A percentile compares a stretch with the other conserved stretches of the same genome.
Evolutionary conservation across 2,888 invertebrate species (phyloP).

Genomic region (Drosophila bunnanda): DNA sequence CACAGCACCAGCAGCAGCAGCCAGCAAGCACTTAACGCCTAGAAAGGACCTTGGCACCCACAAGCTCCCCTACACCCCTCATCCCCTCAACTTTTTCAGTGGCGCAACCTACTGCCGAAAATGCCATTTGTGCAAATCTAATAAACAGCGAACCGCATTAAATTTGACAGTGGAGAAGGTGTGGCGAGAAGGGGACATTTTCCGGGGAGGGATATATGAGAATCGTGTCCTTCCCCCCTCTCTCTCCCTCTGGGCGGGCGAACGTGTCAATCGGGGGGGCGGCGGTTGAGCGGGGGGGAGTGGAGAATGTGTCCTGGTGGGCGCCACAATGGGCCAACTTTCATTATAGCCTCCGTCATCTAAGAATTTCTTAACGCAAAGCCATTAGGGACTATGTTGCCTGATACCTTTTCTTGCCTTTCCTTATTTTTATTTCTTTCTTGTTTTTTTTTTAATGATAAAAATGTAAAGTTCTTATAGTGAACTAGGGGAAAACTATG

Average conservation of each 20-base stretch:
- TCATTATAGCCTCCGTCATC: slow-evolving; percentile 49
- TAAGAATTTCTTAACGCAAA: slow-evolving; percentile 3
- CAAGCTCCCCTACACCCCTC: background rate
- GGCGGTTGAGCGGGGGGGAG: background rate
- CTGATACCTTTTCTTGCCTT: slow-evolving; percentile 1
- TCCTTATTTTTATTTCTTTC: too few species aligned
- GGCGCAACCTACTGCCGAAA: slow-evolving; percentile 37
- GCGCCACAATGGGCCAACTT: slow-evolving; percentile 61
- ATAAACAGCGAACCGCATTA: slow-evolving; percentile 76
- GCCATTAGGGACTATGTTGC: background rate
- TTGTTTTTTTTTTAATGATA: background rate
- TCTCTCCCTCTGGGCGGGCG: slow-evolving; percentile 9
- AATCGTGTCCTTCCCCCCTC: slow-evolving; percentile 7
- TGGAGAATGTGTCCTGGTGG: slow-evolving; percentile 8
- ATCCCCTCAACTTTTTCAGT: slow-evolving; percentile 7
- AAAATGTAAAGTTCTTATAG: background rate
- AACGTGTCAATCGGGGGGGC: slow-evolving; percentile 57
- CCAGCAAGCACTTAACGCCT: slow-evolving; percentile 65
- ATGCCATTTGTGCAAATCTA: slow-evolving; percentile 74
- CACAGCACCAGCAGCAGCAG: slow-evolving; percentile 9
- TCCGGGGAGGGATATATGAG: slow-evolving; percentile 16
- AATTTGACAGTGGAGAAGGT: slow-evolving; percentile 53
- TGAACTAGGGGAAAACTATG: background rate
- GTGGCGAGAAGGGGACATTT: slow-evolving; percentile 7
- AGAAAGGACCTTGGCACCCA: slow-evolving; percentile 35